These are phyloP conservation scores for Tillus elongatus DNA, from an alignment of 2,888 invertebrate species.

Conservation along the genomic window DNA sequence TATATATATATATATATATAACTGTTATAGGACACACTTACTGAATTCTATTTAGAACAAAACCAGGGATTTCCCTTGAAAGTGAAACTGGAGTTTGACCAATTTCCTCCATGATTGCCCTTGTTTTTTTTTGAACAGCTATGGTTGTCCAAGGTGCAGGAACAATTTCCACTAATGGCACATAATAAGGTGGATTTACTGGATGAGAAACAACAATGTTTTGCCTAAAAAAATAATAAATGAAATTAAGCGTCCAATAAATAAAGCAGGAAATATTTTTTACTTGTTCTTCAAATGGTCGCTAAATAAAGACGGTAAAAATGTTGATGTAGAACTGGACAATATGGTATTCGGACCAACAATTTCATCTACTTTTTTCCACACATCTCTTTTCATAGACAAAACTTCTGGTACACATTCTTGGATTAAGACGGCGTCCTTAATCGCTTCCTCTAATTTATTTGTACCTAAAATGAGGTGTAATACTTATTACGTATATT, in stretches of 20 bases:
- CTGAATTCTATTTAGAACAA: slow-evolving; percentile 90
- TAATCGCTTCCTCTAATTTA: slow-evolving; percentile 60
- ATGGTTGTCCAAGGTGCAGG: slow-evolving; percentile 89
- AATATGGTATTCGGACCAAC: slow-evolving; percentile 69
- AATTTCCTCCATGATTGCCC: slow-evolving; percentile 73
- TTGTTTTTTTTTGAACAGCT: slow-evolving; percentile 63
- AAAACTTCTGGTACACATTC: slow-evolving; percentile 91
- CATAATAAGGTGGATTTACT: slow-evolving; percentile 94
- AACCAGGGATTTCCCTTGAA: slow-evolving; percentile 81
- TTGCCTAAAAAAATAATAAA: slow-evolving; percentile 28
- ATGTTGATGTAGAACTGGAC: slow-evolving; percentile 90
- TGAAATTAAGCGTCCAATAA: not conserved
- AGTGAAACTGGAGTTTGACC: slow-evolving; percentile 87
- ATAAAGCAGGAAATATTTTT: slow-evolving; percentile 9
- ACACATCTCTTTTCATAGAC: slow-evolving; percentile 75
- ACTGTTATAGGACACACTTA: slow-evolving; percentile 39
- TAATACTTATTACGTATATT: too few relatives aligned
- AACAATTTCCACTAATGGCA: slow-evolving; percentile 87
- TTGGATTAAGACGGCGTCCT: slow-evolving; percentile 73
- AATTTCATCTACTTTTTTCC: slow-evolving; percentile 65
- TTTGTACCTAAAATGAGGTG: slow-evolving; percentile 54
- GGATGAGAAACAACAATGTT: slow-evolving; percentile 84
- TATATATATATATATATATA: slow-evolving; percentile 2
- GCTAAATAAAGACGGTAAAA: slow-evolving; percentile 79
- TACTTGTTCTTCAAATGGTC: slow-evolving; percentile 64